These are phyloP conservation scores for Villa cingulata DNA, from an alignment of 2,888 invertebrate genomes.

Conservation along the genomic window DNA sequence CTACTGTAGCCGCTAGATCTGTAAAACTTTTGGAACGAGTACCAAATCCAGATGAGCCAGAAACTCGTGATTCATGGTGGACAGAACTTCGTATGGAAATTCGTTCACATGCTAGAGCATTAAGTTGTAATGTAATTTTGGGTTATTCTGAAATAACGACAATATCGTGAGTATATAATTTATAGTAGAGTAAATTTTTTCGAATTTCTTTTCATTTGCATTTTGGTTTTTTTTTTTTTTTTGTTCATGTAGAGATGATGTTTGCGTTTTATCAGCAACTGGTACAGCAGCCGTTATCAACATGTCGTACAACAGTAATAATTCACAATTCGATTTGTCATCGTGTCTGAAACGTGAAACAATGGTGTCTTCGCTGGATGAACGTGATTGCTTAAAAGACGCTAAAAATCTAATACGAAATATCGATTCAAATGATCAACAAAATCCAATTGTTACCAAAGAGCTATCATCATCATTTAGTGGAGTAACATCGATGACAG, in stretches of 20 bases:
- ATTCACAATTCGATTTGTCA: slow-evolving; percentile 28
- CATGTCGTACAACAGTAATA: slow-evolving; percentile 38
- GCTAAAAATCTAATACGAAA: slow-evolving; percentile 17
- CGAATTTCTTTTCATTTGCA: too few species aligned
- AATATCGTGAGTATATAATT: slow-evolving; percentile 56
- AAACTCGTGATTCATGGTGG: slow-evolving; percentile 93
- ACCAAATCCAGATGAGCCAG: slow-evolving; percentile 76
- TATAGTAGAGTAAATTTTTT: too few species aligned
- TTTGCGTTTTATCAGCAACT: slow-evolving; percentile 83
- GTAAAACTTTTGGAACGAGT: slow-evolving; percentile 72
- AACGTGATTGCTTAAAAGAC: slow-evolving; percentile 39
- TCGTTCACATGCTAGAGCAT: slow-evolving; percentile 78
- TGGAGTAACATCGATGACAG: slow-evolving; percentile 7
- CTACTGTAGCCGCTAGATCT: slow-evolving; percentile 69
- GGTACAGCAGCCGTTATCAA: slow-evolving; percentile 85
- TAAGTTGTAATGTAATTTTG: slow-evolving; percentile 87
- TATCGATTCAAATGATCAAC: not conserved
- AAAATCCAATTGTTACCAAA: slow-evolving; percentile 12
- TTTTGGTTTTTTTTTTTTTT: not conserved
- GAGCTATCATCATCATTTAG: slow-evolving; percentile 22
- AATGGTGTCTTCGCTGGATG: slow-evolving; percentile 41
- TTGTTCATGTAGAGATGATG: slow-evolving; percentile 61
- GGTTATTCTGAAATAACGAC: slow-evolving; percentile 87
- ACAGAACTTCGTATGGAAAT: slow-evolving; percentile 91
- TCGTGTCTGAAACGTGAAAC: slow-evolving; percentile 22